A percentile compares a stretch with the other conserved stretches of the same genome.
Evolutionary conservation across 2,797 vertebrate species (phyloP).

Genomic region (Spinibarbus caldwelli): DNA sequence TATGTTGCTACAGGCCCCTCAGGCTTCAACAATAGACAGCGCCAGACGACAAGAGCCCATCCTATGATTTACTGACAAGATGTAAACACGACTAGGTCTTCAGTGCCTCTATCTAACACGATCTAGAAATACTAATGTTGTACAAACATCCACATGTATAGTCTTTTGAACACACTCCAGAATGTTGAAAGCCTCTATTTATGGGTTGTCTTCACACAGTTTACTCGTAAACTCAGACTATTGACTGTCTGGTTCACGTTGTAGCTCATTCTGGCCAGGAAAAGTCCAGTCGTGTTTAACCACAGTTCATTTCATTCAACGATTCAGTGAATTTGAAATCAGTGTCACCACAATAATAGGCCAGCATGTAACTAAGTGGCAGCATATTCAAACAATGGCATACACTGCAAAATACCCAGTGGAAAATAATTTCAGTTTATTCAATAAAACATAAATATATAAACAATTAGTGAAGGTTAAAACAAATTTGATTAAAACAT

Average conservation of each 20-base stretch:
- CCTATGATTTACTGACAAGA: neutral
- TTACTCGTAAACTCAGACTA: neutral
- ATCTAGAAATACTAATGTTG: neutral
- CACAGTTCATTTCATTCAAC: neutral
- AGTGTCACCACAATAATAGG: neutral
- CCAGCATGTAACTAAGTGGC: neutral
- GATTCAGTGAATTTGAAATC: neutral
- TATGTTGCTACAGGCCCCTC: neutral
- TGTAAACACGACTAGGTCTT: neutral
- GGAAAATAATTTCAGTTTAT: neutral
- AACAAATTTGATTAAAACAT: neutral
- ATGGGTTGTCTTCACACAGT: neutral
- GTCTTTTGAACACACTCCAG: neutral
- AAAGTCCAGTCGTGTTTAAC: neutral
- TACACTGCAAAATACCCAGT: neutral
- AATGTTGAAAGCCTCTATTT: neutral
- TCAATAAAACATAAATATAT: neutral
- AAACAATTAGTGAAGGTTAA: neutral
- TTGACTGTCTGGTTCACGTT: conserved; percentile 5
- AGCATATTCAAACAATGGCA: neutral
- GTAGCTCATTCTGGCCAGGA: neutral
- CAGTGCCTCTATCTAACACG: neutral
- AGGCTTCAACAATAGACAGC: conserved; percentile 15
- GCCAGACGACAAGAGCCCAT: neutral
- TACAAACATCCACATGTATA: conserved; percentile 15